These are phyloP conservation scores for Scomber japonicus DNA, from an alignment of 2,113 vertebrate genomes.

Conservation along the genomic window DNA sequence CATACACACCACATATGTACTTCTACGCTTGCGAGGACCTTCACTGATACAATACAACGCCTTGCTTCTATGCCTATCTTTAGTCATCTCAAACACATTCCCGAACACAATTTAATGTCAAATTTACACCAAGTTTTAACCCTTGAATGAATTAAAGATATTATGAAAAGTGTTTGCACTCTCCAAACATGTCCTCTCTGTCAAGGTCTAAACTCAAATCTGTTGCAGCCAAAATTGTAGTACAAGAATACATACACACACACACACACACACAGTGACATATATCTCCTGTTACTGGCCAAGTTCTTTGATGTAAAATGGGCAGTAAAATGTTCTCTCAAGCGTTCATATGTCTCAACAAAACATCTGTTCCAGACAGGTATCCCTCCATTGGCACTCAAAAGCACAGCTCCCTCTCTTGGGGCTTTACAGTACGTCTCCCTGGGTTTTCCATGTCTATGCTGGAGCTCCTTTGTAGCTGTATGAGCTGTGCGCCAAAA, in stretches of 20 bases:
- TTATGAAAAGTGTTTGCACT: not conserved
- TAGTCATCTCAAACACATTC: too few species aligned
- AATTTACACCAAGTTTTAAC: too few species aligned
- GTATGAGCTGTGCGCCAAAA: conserved; percentile 37
- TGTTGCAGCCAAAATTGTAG: conserved; percentile 3
- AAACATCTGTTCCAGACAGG: conserved; percentile 56
- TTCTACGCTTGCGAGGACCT: not conserved
- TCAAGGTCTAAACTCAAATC: not conserved
- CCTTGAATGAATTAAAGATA: too few species aligned
- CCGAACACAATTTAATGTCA: too few species aligned
- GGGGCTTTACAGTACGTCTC: conserved; percentile 23
- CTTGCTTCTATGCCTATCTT: too few species aligned
- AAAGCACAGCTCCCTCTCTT: conserved; percentile 30
- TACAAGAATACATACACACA: not conserved
- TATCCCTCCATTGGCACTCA: conserved; percentile 15
- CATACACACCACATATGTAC: not conserved
- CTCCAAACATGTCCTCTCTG: not conserved
- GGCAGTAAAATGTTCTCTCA: conserved; percentile 58
- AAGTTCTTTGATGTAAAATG: conserved; percentile 53
- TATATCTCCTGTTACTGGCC: conserved; percentile 30
- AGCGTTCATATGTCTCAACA: conserved; percentile 48
- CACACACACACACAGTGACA: not conserved
- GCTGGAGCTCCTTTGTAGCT: conserved; percentile 31
- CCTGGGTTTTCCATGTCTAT: conserved; percentile 35
- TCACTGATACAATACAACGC: not conserved